phyloP scores from a whole-genome alignment of 2,797 vertebrate species.

The Garrulus glandarius region DNA sequence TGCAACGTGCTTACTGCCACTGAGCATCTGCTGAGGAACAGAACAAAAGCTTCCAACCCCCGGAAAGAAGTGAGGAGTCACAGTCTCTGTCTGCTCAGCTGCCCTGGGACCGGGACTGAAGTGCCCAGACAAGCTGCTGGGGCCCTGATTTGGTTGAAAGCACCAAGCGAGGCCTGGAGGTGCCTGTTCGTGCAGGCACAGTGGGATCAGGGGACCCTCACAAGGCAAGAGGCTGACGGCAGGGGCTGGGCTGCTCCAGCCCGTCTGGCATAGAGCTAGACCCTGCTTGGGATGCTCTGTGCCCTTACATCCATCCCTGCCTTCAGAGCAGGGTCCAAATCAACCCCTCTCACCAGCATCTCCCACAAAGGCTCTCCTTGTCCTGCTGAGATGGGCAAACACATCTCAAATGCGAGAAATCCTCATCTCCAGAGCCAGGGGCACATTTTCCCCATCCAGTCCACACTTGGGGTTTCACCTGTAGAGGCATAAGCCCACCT shows the following conservation, averaged over 20 bases:
- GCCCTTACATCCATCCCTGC: background rate
- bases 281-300: background rate
- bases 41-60: background rate
- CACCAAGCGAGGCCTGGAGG: background rate
- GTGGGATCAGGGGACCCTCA: background rate
- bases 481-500: background rate
- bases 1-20: background rate
- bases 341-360: background rate
- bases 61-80: background rate
- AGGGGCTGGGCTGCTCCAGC: background rate
- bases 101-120: background rate
- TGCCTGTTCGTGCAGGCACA: background rate
- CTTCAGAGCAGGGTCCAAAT: background rate
- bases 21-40: background rate
- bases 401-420: background rate
- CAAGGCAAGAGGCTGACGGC: background rate
- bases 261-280: accelerated
- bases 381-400: background rate
- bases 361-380: background rate
- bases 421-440: background rate
- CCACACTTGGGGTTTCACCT: background rate
- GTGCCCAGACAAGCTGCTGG: background rate
- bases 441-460: background rate
- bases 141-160: background rate
- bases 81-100: background rate